phyloP scores from a whole-genome alignment of 2,797 vertebrate species.

The Luscinia megarhynchos region DNA sequence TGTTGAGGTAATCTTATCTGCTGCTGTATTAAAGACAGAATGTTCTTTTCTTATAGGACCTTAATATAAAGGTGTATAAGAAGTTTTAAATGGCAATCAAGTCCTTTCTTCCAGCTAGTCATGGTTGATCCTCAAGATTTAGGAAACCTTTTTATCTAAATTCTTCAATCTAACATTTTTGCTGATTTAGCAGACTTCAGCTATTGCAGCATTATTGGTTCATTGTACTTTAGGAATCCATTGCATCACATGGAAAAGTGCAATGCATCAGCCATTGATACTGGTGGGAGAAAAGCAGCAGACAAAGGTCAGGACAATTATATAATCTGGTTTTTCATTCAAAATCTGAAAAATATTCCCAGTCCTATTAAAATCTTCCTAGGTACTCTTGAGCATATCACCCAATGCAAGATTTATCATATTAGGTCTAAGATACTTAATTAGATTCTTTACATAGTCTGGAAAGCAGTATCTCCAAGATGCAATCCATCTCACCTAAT shows the following conservation, averaged over 20 bases:
- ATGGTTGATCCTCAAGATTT: neutral
- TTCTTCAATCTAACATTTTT: neutral
- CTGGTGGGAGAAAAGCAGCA: neutral
- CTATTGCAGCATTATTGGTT: neutral
- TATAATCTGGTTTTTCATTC: neutral
- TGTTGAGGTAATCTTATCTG: constrained; percentile 10
- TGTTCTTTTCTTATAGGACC: neutral
- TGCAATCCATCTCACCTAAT: neutral
- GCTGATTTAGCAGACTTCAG: neutral
- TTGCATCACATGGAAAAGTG: neutral
- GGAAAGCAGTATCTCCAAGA: neutral
- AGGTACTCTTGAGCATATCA: neutral
- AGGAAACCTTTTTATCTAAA: neutral
- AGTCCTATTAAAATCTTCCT: neutral
- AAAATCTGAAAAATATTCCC: neutral
- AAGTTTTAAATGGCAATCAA: neutral
- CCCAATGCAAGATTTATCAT: neutral
- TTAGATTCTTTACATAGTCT: neutral
- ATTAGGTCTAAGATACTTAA: neutral
- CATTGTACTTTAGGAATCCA: neutral
- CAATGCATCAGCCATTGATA: neutral
- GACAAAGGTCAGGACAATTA: neutral
- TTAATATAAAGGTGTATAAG: constrained; percentile 14
- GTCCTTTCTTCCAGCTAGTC: neutral
- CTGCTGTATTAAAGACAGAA: constrained; percentile 18